These are phyloP conservation scores for Plotosus lineatus DNA, from an alignment of 2,113 vertebrate species.

Conservation along the genomic window DNA sequence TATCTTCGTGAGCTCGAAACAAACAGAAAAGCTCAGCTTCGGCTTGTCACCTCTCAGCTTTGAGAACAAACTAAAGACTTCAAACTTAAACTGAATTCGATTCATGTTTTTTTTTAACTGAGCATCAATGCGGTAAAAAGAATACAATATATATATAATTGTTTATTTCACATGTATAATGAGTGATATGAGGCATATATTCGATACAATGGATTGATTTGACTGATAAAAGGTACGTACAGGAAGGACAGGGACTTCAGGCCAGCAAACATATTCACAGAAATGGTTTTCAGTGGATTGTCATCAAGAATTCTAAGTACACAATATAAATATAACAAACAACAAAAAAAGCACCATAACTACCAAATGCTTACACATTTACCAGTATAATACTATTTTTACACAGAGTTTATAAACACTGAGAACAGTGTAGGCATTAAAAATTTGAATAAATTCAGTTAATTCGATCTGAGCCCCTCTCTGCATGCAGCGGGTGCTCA, in stretches of 20 bases:
- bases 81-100: not conserved
- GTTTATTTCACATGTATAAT: no score
- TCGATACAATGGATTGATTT: not conserved
- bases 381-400: not conserved
- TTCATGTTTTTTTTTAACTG: not conserved
- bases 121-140: not conserved
- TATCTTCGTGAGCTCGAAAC: not conserved
- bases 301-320: conserved; percentile 76
- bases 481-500: no score
- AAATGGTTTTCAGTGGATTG: conserved; percentile 74
- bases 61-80: not conserved
- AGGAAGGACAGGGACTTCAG: conserved; percentile 72
- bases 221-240: conserved; percentile 59
- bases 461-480: no score
- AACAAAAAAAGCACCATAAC: not conserved
- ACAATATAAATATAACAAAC: not conserved
- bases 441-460: not conserved
- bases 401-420: not conserved
- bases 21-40: not conserved
- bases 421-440: not conserved
- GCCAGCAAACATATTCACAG: conserved; percentile 73
- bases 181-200: no score
- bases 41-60: not conserved
- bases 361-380: not conserved
- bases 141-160: not conserved